phyloP scores from a whole-genome alignment of 2,888 invertebrate genomes.

The Ophioninae sp. region DNA sequence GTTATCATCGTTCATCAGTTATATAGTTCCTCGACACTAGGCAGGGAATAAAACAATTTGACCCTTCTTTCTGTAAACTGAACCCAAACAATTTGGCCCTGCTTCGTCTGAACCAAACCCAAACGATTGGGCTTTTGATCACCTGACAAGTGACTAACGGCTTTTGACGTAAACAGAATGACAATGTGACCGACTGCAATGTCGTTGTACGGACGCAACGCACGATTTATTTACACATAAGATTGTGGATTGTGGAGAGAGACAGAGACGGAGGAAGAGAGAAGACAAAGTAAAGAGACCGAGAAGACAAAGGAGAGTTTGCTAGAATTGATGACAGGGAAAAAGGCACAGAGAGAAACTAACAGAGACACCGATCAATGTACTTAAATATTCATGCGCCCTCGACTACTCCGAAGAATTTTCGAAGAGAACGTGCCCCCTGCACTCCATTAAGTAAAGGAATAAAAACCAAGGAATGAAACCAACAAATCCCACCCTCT shows the following conservation, averaged over 20 bases:
- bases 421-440: background rate
- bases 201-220: background rate
- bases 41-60: too few relatives aligned
- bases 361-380: background rate
- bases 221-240: background rate
- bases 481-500: background rate
- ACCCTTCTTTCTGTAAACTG: too few relatives aligned
- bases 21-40: too few relatives aligned
- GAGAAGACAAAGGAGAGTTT: background rate
- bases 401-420: background rate
- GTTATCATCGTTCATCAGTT: too few relatives aligned
- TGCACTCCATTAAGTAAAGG: background rate
- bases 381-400: conserved; percentile 42
- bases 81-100: background rate
- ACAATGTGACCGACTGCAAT: background rate
- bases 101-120: background rate
- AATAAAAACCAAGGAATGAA: background rate
- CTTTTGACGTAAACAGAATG: background rate
- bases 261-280: background rate
- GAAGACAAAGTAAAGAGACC: background rate
- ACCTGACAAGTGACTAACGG: background rate
- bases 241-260: background rate
- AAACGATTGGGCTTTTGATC: background rate
- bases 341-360: background rate
- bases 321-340: background rate